These are phyloP conservation scores for Lynx canadensis DNA, from an alignment of 2,113 vertebrate genomes.

Conservation along the genomic window DNA sequence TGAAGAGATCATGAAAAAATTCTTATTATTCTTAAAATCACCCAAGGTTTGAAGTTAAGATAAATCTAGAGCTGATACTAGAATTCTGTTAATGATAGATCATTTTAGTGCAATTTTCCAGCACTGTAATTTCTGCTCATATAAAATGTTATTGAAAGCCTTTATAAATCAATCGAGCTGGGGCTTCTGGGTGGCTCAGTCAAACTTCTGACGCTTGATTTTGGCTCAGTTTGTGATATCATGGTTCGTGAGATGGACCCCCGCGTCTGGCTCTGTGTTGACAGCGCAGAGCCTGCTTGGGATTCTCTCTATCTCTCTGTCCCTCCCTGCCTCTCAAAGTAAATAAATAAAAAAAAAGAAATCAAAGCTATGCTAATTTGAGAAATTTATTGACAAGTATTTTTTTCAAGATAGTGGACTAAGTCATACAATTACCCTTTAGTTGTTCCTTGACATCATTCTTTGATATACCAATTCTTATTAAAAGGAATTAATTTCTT, in stretches of 20 bases:
- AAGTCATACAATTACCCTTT: neutral
- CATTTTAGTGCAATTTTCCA: neutral
- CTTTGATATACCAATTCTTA: constrained; percentile 3
- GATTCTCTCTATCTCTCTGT: no score
- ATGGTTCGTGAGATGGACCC: no score
- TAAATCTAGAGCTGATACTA: neutral
- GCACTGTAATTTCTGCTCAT: neutral
- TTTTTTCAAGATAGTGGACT: neutral
- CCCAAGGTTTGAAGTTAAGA: neutral
- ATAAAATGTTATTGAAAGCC: neutral
- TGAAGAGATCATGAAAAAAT: constrained; percentile 10
- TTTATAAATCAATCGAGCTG: neutral
- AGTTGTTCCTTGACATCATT: neutral
- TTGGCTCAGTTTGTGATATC: no score
- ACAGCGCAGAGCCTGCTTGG: no score
- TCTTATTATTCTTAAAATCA: constrained; percentile 29
- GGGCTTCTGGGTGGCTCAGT: no score
- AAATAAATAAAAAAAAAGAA: neutral
- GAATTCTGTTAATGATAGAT: neutral
- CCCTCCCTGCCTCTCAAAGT: no score
- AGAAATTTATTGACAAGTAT: constrained; percentile 19
- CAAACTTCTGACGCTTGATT: no score
- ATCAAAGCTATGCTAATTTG: neutral
- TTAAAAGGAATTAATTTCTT: neutral
- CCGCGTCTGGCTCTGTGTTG: no score